A percentile compares a stretch with the other conserved stretches of the same genome.
Conservation (phyloP, 2,888 invertebrate species). For the Cantharis rufa region DNA sequence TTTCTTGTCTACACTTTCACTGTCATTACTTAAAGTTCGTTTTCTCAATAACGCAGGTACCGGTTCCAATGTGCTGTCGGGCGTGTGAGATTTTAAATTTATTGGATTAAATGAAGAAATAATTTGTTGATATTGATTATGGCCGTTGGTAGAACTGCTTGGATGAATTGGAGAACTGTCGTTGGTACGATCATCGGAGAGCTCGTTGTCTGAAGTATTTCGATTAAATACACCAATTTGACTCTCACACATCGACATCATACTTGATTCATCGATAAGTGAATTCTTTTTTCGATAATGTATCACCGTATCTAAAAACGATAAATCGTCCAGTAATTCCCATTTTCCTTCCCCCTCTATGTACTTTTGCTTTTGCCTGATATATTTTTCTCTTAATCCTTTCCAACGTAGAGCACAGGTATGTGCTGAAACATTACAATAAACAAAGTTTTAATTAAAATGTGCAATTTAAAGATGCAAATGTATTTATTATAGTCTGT, state of each 20-base stretch:
- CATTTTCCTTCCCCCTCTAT: slow-evolving; percentile 44
- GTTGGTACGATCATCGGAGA: slow-evolving; percentile 16
- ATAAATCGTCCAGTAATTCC: slow-evolving; percentile 43
- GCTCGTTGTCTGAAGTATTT: slow-evolving; percentile 23
- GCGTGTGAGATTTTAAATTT: slow-evolving; percentile 8
- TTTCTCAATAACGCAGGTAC: slow-evolving; percentile 6
- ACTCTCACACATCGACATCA: slow-evolving; percentile 23
- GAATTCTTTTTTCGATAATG: slow-evolving; percentile 40
- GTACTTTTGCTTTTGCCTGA: slow-evolving; percentile 43
- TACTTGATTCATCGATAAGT: slow-evolving; percentile 27
- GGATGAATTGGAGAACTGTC: slow-evolving; percentile 21
- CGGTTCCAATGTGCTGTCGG: slow-evolving; percentile 25
- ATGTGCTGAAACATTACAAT: slow-evolving; percentile 27
- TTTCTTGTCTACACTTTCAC: slow-evolving; percentile 18
- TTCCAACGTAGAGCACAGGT: slow-evolving; percentile 45
- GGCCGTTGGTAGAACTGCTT: slow-evolving; percentile 16
- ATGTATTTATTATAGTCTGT: not conserved
- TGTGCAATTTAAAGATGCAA: not conserved
- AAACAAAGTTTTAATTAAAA: not conserved
- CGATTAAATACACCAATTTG: slow-evolving; percentile 15
- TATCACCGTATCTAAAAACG: slow-evolving; percentile 45
- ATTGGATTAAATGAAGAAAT: slow-evolving; percentile 2
- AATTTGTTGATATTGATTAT: slow-evolving; percentile 1
- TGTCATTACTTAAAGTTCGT: slow-evolving; percentile 14
- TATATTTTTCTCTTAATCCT: slow-evolving; percentile 46